Base-by-base conservation (phyloP, 2,888 invertebrate genomes). In the Drosophila kambysellisi region DNA sequence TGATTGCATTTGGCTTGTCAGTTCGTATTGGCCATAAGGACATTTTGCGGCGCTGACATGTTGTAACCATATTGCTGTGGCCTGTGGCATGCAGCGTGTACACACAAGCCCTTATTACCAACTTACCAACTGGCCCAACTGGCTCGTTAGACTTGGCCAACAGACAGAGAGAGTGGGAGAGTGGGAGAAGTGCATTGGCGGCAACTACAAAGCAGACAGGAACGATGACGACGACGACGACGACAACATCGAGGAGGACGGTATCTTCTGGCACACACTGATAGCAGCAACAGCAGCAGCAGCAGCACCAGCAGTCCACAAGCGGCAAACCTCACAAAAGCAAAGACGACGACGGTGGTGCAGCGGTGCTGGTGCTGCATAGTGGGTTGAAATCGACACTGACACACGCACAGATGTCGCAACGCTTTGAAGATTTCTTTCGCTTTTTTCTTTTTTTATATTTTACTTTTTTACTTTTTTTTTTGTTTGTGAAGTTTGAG, bases 281-380 rank as follows among this genome's bases (percentile, higher is more conserved):
- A 85, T 85, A 85, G 84, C 89, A 81, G 70, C 77, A 35, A 6
- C 53, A 54, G 20, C 25, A 37, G 9, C 41, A n/a, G 12, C 41
- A 43, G 43, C 39, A n/a, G 17, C 43, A 20, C 20, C 46, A 15
- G 46, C 25, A 61, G 56, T 37, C 37, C 76, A 64, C 29, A 83
- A 81, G 89, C 89, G 84, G 84, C 87, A 87, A 85, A 82, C 69
- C 78, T 79, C 78, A 79, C 73, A 79, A 72, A 82, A 82, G 61
- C 39, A 8, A 20, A 51, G 41, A 69, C 39, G 50, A 39, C 30
- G 35, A 4, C 30, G 51, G 41, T 25, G 62, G 33, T 52, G 63
- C 35, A 56, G 56, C 8, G 54, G 20, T 58, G 43, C 50, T 29
- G 39, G 46, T 74, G 77, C 15, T 67, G 77, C 78, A 81, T 73